These are phyloP conservation scores for Malurus melanocephalus DNA, from an alignment of 2,113 vertebrate species.

Conservation along the genomic window DNA sequence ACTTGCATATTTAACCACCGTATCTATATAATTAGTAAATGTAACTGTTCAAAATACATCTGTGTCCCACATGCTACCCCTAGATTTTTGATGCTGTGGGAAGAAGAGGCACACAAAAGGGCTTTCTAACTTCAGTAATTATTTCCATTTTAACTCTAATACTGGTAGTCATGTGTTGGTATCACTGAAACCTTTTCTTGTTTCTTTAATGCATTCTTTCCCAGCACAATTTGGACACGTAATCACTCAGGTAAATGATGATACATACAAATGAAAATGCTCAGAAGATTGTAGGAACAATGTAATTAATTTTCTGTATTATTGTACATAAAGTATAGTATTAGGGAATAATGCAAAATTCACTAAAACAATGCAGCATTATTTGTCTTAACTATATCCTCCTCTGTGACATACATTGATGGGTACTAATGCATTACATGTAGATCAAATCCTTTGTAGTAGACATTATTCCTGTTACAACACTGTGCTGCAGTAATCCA, in stretches of 20 bases:
- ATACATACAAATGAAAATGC: background rate
- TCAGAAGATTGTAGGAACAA: background rate
- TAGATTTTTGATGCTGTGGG: background rate
- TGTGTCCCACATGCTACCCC: background rate
- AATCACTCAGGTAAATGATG: background rate
- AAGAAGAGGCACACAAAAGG: background rate
- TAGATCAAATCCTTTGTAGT: background rate
- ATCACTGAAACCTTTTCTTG: background rate
- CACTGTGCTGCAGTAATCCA: background rate
- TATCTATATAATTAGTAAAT: constrained; percentile 11
- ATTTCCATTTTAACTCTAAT: constrained; percentile 2
- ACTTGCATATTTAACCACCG: background rate
- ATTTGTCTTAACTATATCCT: background rate
- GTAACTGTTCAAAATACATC: background rate
- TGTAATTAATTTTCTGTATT: background rate
- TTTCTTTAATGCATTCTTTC: background rate
- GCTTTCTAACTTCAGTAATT: background rate
- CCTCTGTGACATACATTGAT: background rate
- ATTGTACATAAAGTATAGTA: background rate
- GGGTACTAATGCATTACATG: background rate
- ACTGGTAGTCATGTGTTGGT: background rate
- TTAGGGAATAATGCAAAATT: background rate
- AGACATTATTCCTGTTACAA: background rate
- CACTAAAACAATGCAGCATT: background rate
- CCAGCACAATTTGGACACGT: background rate